A percentile compares a stretch with the other conserved stretches of the same genome.
These are phyloP conservation scores for Agrochola circellaris DNA, from an alignment of 2,888 invertebrate species.

Conservation along the genomic window DNA sequence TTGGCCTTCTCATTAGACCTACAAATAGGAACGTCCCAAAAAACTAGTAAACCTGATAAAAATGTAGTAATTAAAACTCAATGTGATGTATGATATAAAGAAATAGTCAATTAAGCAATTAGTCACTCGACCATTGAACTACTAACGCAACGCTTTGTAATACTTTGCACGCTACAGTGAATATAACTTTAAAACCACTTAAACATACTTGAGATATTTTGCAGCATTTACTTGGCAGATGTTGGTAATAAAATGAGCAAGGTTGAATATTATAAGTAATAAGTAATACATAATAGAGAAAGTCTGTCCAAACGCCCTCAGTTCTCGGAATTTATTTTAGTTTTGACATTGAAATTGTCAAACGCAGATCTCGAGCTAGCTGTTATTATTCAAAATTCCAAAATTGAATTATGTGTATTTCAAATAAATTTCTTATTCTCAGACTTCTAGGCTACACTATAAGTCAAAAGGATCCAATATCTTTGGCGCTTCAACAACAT, in stretches of 20 bases:
- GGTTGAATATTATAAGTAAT: slow-evolving; percentile 7
- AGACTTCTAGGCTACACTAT: slow-evolving; percentile 1
- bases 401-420: background rate
- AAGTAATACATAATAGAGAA: slow-evolving; percentile 33
- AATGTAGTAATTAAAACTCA: slow-evolving; percentile 13
- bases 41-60: slow-evolving; percentile 2
- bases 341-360: slow-evolving; percentile 21
- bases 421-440: background rate
- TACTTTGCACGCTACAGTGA: slow-evolving; percentile 52
- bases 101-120: slow-evolving; percentile 63
- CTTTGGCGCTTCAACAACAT: background rate
- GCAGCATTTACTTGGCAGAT: slow-evolving; percentile 18
- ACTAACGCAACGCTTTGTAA: slow-evolving; percentile 55
- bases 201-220: slow-evolving; percentile 29
- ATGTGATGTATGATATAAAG: slow-evolving; percentile 31
- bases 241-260: slow-evolving; percentile 24
- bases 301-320: slow-evolving; percentile 10
- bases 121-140: slow-evolving; percentile 57
- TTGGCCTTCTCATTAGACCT: background rate
- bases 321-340: background rate
- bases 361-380: background rate
- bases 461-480: background rate
- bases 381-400: slow-evolving; percentile 1
- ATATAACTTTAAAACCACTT: slow-evolving; percentile 13
- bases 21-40: background rate